Evolutionary conservation across 2,797 vertebrate species (phyloP).

Genomic region (Sebastes umbrosus): DNA sequence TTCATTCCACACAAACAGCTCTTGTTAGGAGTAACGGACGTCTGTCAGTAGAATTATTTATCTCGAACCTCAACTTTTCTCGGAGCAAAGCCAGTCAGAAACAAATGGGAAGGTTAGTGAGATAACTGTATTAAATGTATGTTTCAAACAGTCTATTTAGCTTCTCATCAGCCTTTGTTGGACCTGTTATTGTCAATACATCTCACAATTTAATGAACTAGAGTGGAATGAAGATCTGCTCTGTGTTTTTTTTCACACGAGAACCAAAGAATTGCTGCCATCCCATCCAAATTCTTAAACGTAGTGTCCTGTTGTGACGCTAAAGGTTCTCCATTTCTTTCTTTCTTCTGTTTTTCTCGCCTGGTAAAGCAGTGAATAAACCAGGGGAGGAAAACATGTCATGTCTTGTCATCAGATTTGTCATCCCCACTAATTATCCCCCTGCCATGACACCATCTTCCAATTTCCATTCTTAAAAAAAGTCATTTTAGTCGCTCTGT

Average conservation of each 20-base stretch:
- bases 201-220: conserved; percentile 15
- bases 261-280: conserved; percentile 77
- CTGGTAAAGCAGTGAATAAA: conserved; percentile 22
- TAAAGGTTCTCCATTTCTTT: conserved; percentile 8
- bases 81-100: conserved; percentile 29
- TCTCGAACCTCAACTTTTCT: conserved; percentile 5
- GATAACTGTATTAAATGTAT: not conserved
- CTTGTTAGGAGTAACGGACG: not conserved
- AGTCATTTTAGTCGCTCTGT: conserved; percentile 7
- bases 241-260: conserved; percentile 28
- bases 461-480: not conserved
- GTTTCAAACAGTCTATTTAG: not conserved
- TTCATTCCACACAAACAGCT: conserved; percentile 48
- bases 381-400: conserved; percentile 6
- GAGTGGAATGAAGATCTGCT: conserved; percentile 60
- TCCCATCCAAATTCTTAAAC: conserved; percentile 32
- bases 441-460: not conserved
- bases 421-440: not conserved
- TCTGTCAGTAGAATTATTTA: not conserved
- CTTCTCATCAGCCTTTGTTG: conserved; percentile 4
- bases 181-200: not conserved
- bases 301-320: conserved; percentile 4
- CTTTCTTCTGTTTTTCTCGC: not conserved
- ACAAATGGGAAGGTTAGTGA: not conserved
- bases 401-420: not conserved